These are phyloP conservation scores for Nebria ingens DNA, from an alignment of 1,140 invertebrate genomes.

Conservation along the genomic window DNA sequence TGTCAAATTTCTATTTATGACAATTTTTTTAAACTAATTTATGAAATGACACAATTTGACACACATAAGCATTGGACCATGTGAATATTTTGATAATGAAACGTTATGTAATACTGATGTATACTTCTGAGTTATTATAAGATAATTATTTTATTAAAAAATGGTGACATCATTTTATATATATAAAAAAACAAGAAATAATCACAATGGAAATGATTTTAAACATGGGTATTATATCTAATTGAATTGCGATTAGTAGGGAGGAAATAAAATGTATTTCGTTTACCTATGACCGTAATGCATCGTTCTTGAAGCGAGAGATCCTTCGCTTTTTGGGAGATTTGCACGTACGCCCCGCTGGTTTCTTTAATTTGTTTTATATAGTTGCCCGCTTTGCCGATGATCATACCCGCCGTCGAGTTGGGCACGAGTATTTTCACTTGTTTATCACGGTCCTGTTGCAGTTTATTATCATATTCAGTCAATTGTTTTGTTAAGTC, in stretches of 20 bases:
- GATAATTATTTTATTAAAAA: not conserved
- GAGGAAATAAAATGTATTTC: too few relatives aligned
- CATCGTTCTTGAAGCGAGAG: constrained; percentile 90
- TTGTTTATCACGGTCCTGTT: constrained; percentile 70
- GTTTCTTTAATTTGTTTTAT: constrained; percentile 98
- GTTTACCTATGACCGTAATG: constrained; percentile 93
- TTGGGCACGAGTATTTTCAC: constrained; percentile 98
- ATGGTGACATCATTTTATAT: too few relatives aligned
- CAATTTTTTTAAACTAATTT: too few relatives aligned
- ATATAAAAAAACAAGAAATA: too few relatives aligned
- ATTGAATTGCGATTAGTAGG: too few relatives aligned
- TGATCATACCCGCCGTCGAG: constrained; percentile 98
- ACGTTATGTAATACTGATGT: not conserved
- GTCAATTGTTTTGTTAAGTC: constrained; percentile 74
- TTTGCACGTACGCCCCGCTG: constrained; percentile 95
- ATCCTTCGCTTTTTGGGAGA: constrained; percentile 97
- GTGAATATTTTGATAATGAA: not conserved
- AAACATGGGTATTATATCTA: too few relatives aligned
- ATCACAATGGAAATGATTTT: too few relatives aligned
- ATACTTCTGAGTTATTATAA: not conserved
- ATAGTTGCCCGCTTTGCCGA: constrained; percentile 94
- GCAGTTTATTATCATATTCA: constrained; percentile 58
- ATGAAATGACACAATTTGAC: not conserved
- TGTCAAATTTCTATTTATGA: too few relatives aligned
- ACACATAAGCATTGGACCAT: not conserved